A percentile compares a stretch with the other conserved stretches of the same genome.
These are phyloP conservation scores for Strigops habroptila DNA, from an alignment of 2,113 vertebrate species.

Conservation along the genomic window DNA sequence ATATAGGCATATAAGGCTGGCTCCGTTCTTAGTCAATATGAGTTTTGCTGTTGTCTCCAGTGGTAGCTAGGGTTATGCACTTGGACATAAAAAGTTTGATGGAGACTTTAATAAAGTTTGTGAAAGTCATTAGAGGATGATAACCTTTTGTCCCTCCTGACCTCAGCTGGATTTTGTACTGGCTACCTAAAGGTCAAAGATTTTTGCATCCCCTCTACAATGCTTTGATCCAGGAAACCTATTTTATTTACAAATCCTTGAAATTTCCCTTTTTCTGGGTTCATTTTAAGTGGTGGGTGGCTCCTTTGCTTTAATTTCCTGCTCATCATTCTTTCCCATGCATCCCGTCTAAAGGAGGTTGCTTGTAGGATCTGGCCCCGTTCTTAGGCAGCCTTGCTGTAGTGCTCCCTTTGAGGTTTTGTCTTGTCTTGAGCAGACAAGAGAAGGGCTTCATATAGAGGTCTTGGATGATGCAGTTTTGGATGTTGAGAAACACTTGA, in stretches of 20 bases:
- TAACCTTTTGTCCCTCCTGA: conserved; percentile 50
- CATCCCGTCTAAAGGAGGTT: not conserved
- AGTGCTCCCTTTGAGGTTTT: not conserved
- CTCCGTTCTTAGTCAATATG: not conserved
- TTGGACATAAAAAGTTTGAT: conserved; percentile 18
- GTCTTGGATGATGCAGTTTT: not conserved
- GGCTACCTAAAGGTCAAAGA: conserved; percentile 43
- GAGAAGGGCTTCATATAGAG: not conserved
- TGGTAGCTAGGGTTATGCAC: conserved; percentile 12
- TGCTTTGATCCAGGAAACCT: conserved; percentile 34
- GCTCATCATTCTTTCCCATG: not conserved
- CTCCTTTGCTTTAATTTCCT: conserved; percentile 44
- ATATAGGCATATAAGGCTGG: not conserved
- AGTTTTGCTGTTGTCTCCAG: conserved; percentile 10
- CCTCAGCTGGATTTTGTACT: conserved; percentile 47
- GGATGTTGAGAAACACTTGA: not conserved
- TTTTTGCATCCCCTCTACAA: conserved; percentile 6
- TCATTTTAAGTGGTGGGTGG: not conserved
- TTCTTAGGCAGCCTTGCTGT: not conserved
- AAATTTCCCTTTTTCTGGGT: conserved; percentile 41
- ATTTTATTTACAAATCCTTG: conserved; percentile 37
- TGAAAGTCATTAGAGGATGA: conserved; percentile 35
- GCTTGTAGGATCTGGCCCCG: not conserved
- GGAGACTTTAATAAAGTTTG: conserved; percentile 46
- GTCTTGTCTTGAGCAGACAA: not conserved